phyloP scores from a whole-genome alignment of 1,140 invertebrate species.

The Drosophila teissieri region DNA sequence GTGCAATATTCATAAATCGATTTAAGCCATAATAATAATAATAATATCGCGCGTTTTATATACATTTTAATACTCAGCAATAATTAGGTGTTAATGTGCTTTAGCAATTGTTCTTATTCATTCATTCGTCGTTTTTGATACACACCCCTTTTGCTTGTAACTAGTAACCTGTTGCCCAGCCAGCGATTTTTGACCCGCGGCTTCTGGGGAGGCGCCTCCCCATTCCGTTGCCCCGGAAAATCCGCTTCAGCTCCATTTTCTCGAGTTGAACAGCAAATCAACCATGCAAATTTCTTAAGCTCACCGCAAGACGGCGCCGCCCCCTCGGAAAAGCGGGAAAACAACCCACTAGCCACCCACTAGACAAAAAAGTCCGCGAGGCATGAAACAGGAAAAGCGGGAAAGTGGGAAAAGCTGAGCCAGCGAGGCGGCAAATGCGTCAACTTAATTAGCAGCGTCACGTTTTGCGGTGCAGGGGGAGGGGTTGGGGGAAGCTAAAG shows the following conservation, averaged over 20 bases:
- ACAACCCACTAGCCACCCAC: constrained; percentile 1
- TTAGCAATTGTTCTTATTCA: neutral
- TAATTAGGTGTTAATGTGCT: constrained; percentile 6
- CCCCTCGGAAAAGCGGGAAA: constrained; percentile 8
- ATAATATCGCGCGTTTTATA: too few species aligned
- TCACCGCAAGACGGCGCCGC: constrained; percentile 50
- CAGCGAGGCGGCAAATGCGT: constrained; percentile 73
- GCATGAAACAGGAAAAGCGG: constrained; percentile 35
- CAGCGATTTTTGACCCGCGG: neutral
- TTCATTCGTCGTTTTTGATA: neutral
- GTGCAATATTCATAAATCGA: too few species aligned
- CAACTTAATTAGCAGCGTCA: constrained; percentile 82
- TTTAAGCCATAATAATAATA: too few species aligned
- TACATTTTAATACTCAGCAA: too few species aligned
- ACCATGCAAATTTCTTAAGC: constrained; percentile 79
- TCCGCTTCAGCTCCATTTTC: constrained; percentile 9
- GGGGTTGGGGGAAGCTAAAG: neutral
- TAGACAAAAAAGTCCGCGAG: constrained; percentile 61
- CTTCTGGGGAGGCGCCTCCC: too few species aligned
- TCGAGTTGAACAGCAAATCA: constrained; percentile 61
- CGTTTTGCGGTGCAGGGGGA: constrained; percentile 44
- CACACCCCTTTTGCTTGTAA: neutral
- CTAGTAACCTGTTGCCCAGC: constrained; percentile 11
- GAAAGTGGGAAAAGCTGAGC: constrained; percentile 22
- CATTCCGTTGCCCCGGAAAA: neutral